phyloP scores from a whole-genome alignment of 1,140 invertebrate genomes.

The Contarinia nasturtii region DNA sequence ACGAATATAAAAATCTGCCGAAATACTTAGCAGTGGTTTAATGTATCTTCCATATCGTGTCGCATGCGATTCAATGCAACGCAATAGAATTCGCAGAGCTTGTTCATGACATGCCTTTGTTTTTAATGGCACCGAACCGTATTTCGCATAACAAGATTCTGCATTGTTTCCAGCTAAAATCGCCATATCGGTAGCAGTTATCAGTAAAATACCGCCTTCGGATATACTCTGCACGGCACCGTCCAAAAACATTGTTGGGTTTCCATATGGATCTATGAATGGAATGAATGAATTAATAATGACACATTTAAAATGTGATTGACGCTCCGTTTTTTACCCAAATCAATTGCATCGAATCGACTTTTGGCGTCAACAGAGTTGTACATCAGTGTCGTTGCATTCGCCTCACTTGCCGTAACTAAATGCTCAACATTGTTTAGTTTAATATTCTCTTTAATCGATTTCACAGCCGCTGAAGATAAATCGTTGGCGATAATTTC shows the following conservation, averaged over 20 bases:
- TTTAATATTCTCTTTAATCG: constrained; percentile 65
- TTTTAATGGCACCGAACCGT: constrained; percentile 76
- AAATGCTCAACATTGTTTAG: constrained; percentile 60
- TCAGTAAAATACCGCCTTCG: constrained; percentile 67
- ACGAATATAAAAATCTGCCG: constrained; percentile 93
- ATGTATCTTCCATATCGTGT: constrained; percentile 87
- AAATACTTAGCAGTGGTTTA: constrained; percentile 74
- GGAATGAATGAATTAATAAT: no score
- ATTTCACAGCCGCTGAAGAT: constrained; percentile 66
- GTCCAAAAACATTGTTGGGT: constrained; percentile 84
- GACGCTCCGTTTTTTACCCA: constrained; percentile 21
- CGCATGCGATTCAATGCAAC: constrained; percentile 77
- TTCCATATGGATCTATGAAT: constrained; percentile 79
- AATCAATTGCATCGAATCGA: constrained; percentile 76
- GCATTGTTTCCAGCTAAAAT: constrained; percentile 87
- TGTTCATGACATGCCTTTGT: constrained; percentile 86
- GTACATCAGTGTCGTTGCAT: constrained; percentile 81
- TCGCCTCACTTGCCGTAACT: constrained; percentile 50
- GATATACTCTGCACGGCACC: constrained; percentile 64
- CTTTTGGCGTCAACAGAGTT: constrained; percentile 40
- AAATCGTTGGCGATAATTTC: constrained; percentile 89
- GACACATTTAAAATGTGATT: no score
- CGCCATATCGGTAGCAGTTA: constrained; percentile 97
- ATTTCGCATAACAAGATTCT: constrained; percentile 84
- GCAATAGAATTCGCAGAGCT: constrained; percentile 81